Evolutionary conservation across 2,113 vertebrate genomes (phyloP).

Genomic region (Muscicapa adusta): DNA sequence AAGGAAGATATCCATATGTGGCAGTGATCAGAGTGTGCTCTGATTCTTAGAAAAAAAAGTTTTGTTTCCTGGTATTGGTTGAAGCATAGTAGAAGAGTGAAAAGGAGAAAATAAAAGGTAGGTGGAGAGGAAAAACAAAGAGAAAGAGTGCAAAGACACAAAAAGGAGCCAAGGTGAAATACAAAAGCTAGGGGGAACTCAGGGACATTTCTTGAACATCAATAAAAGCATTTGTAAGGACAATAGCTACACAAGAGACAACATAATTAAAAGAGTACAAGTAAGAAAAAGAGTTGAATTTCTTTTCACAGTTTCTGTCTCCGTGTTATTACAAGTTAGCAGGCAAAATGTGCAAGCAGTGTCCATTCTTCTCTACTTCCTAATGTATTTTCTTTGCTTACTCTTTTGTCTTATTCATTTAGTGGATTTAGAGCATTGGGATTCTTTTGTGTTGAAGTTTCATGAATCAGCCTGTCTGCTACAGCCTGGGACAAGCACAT

Average conservation of each 20-base stretch:
- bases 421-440: slow-evolving; percentile 18
- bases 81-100: slow-evolving; percentile 10
- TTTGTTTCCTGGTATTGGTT: slow-evolving; percentile 57
- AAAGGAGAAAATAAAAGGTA: slow-evolving; percentile 24
- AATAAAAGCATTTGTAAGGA: neutral
- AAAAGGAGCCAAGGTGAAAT: slow-evolving; percentile 5
- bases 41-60: slow-evolving; percentile 62
- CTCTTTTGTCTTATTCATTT: slow-evolving; percentile 38
- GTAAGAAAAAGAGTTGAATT: neutral
- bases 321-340: slow-evolving; percentile 4
- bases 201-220: slow-evolving; percentile 20
- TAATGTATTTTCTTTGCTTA: slow-evolving; percentile 9
- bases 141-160: neutral
- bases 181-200: slow-evolving; percentile 14
- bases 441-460: slow-evolving; percentile 29
- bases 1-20: slow-evolving; percentile 72
- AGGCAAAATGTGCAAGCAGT: slow-evolving; percentile 16
- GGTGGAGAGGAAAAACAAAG: neutral
- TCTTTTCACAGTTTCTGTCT: slow-evolving; percentile 6
- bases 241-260: neutral
- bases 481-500: neutral
- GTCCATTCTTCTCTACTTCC: slow-evolving; percentile 7
- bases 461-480: slow-evolving; percentile 38
- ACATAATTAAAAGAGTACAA: slow-evolving; percentile 16
- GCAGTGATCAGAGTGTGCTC: slow-evolving; percentile 32